phyloP scores from a whole-genome alignment of 2,888 invertebrate genomes.

The Hymenopus coronatus region DNA sequence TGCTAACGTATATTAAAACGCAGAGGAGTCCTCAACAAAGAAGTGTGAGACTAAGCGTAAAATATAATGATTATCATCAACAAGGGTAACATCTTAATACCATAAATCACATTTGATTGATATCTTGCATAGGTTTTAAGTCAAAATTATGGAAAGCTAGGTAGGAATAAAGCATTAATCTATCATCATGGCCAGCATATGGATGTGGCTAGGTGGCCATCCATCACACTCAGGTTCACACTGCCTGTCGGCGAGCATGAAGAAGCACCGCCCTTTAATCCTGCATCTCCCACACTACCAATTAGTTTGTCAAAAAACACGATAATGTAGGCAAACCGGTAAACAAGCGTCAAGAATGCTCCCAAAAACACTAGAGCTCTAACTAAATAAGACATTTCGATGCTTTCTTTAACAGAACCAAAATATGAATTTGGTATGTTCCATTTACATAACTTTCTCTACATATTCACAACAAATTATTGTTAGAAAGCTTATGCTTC shows the following conservation, averaged over 20 bases:
- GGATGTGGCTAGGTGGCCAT: neutral
- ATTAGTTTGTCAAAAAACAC: neutral
- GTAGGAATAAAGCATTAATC: neutral
- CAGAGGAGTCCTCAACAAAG: too few species aligned
- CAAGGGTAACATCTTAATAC: neutral
- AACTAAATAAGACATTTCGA: neutral
- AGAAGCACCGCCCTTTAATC: neutral
- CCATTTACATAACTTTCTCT: too few species aligned
- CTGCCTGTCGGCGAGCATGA: neutral
- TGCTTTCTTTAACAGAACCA: too few species aligned
- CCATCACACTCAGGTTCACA: slow-evolving; percentile 5
- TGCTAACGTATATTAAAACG: too few species aligned
- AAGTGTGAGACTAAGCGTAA: too few species aligned
- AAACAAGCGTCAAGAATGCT: neutral
- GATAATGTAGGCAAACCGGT: neutral
- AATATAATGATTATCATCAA: too few species aligned
- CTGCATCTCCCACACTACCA: neutral
- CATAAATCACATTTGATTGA: neutral
- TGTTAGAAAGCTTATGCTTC: too few species aligned
- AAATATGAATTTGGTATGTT: too few species aligned
- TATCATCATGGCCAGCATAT: neutral
- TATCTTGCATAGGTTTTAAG: neutral
- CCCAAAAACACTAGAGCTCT: too few species aligned
- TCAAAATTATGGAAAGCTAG: neutral
- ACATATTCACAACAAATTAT: too few species aligned